Percentiles rank a stretch among this genome's conserved stretches.
Evolutionary conservation across 2,797 vertebrate genomes (phyloP).

Genomic region (Sebastes wilsoni): DNA sequence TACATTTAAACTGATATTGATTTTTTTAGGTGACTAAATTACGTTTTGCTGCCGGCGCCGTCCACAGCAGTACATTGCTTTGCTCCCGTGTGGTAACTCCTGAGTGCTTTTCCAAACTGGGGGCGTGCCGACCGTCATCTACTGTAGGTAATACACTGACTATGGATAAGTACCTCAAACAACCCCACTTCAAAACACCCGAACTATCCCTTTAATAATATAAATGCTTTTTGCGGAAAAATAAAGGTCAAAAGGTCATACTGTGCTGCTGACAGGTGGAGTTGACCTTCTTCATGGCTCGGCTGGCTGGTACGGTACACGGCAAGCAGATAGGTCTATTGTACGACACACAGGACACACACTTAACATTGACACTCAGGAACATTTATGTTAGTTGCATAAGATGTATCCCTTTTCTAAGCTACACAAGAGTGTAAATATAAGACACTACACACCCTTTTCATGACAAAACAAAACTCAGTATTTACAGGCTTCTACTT

Average conservation of each 20-base stretch:
- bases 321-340: constrained; percentile 87
- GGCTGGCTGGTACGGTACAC: constrained; percentile 82
- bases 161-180: too few species aligned
- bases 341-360: neutral
- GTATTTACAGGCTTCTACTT: neutral
- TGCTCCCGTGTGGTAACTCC: too few species aligned
- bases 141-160: too few species aligned
- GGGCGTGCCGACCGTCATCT: too few species aligned
- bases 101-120: too few species aligned
- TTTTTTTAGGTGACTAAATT: too few species aligned
- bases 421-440: neutral
- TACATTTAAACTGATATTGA: too few species aligned
- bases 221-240: neutral
- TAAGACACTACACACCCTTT: neutral
- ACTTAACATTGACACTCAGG: neutral
- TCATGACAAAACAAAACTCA: neutral
- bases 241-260: constrained; percentile 53
- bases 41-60: too few species aligned
- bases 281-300: constrained; percentile 80
- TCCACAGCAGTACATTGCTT: too few species aligned
- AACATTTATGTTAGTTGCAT: neutral
- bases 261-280: constrained; percentile 84
- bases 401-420: neutral
- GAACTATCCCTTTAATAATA: too few species aligned
- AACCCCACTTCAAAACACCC: too few species aligned